Evolutionary conservation across 2,888 invertebrate genomes (phyloP).

Genomic region (Drosophila lacicola): DNA sequence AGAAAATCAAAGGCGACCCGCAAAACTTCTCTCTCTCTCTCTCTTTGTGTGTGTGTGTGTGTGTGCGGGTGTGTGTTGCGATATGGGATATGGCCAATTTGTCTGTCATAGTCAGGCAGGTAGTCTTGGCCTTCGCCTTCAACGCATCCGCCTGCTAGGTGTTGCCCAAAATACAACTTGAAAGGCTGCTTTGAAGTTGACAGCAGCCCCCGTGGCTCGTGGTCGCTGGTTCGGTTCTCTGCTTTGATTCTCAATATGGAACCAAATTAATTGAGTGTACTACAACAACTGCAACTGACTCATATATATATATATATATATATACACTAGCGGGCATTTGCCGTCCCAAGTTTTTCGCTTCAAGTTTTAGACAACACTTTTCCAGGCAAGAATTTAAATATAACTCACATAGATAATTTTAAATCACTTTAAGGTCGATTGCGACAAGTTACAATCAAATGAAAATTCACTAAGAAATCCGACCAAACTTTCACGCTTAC

Average conservation of each 20-base stretch:
- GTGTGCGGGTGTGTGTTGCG: slow-evolving; percentile 22
- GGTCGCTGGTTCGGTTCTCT: slow-evolving; percentile 17
- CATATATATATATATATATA: background rate
- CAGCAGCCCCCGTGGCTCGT: slow-evolving; percentile 24
- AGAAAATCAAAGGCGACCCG: slow-evolving; percentile 83
- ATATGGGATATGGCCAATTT: slow-evolving; percentile 75
- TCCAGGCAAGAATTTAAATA: no score
- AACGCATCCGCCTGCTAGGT: slow-evolving; percentile 48
- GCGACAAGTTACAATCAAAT: no score
- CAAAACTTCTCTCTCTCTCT: slow-evolving; percentile 9
- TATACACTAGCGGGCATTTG: no score
- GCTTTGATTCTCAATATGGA: slow-evolving; percentile 14
- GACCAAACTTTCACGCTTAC: no score
- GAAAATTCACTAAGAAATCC: no score
- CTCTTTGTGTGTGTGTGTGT: background rate
- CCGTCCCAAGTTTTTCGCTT: no score
- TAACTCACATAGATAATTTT: no score
- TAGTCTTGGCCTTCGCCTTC: slow-evolving; percentile 21
- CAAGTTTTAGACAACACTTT: no score
- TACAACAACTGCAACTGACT: slow-evolving; percentile 1
- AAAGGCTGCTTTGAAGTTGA: slow-evolving; percentile 77
- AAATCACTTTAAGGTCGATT: no score
- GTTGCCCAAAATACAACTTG: slow-evolving; percentile 74
- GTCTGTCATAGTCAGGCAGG: slow-evolving; percentile 62
- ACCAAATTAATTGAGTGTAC: slow-evolving; percentile 32